Evolutionary conservation across 2,797 vertebrate genomes (phyloP), one percentile per base, ranked within the genome.

Genomic region (Oceanodroma leucorhoa): DNA sequence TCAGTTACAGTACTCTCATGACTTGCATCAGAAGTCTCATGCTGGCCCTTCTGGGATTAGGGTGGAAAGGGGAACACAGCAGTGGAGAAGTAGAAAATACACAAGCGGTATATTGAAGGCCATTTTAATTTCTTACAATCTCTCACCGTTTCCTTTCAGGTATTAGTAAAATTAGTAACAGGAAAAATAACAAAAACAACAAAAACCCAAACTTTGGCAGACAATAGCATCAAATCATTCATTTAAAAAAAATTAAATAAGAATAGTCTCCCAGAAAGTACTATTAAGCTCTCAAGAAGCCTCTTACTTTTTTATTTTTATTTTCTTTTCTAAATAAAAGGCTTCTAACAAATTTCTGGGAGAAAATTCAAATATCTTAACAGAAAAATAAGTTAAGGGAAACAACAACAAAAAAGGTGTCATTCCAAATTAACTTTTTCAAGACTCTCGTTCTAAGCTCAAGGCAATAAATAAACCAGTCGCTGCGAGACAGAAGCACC

Each of bases 11-110:
- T 34, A 58, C 66, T 57, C 41, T 81, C 89, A 60, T 60, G 75
- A 95, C 88, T 91, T 72, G 79, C 88, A 89, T 70, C 88, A 94
- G 73, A 96, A 95, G 91, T 95, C 84, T 95, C 95, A 90, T 65
- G 66, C 79, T 92, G 90, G 91, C 81, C 87, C 90, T 95, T 94
- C 87, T 94, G 90, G 91, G 73, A 90, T 81, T 72, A 85, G 53
- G 66, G 43, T 67, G 23, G 22, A 70, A 64, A 62, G 43, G 51
- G 72, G 45, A 71, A 61, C 48, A 58, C 14, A 61, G 38, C 70
- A 54, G 26, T 12, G 14, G 51, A 87, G 55, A 38, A 83, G 55
- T 65, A 58, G 51, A 90, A 89, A 73, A 90, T 55, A 94, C n/a
- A 78, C 41, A 88, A 66, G 53, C 11, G 0, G 55, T 78, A 73